Evolutionary conservation across 2,797 vertebrate species (phyloP), one percentile per base, ranked within the genome.

Genomic region (Xyrichtys novacula): DNA sequence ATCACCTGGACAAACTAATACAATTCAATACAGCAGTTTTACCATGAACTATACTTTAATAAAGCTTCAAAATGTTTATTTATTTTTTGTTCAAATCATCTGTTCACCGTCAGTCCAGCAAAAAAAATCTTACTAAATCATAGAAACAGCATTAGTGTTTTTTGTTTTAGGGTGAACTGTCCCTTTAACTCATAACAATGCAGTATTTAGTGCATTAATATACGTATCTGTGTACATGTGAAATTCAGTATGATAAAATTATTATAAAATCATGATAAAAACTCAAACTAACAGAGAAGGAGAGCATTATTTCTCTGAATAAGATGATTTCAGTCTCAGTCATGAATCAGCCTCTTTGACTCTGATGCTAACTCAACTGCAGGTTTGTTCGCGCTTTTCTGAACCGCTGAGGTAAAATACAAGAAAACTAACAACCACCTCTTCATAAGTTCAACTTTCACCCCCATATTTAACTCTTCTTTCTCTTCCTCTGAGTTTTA

Each of bases 331-430:
- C 17, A 50, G 39, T 56, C 46, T 31, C 4, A 59, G 28, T 58
- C 81, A 80, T 75, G 85, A 89, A 85, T 88, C 81, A 81, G 81
- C 81, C 79, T 61, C 26, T 55, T 52, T 53, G 1, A 4, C 31
- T 50, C 55, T 11, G 46, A 49, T 22, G 88, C 81, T 88, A 89
- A 66, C 36, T 1, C 52, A 59, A 89, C 88, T 92, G 7, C 67
- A 25, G 34, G 50, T 47, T 65, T 73, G 56, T 64, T n/a, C 12
- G 17, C 44, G 31, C 19, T 61, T 23, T 54, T 63, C 11, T 7
- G 25, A 22, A 49, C 14, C 2, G 60, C 0, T 22, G 3, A 17
- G 12, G 20, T 7, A 31, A 62, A 36, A 0, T 11, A 43, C 7
- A 19, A 1, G 0, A 0, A 53, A 47, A 74, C 42, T 65, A 56